Conservation (phyloP, 2,888 invertebrate genomes). For the Trichogramma dendrolimi region DNA sequence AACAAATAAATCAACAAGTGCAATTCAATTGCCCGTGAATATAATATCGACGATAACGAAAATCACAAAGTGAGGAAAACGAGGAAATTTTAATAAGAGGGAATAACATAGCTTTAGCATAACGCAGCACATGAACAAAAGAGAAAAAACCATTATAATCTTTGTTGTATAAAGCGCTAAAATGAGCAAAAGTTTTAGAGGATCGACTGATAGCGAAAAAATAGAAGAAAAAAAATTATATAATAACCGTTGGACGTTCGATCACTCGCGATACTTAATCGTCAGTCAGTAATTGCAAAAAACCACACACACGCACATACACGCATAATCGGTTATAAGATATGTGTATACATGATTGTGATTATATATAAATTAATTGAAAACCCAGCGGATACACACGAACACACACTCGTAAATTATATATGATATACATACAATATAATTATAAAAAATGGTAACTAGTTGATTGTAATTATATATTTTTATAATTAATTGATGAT, state of each 20-base stretch:
- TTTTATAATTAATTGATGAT: constrained; percentile 18
- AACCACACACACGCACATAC: neutral
- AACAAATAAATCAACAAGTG: neutral
- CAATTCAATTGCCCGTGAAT: constrained; percentile 18
- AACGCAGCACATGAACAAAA: constrained; percentile 16
- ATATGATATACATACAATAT: neutral
- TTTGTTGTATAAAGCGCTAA: constrained; percentile 20
- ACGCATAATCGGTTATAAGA: constrained; percentile 1
- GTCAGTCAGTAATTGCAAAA: too few species aligned
- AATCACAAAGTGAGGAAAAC: neutral
- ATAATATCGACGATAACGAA: neutral
- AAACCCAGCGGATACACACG: too few species aligned
- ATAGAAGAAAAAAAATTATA: neutral
- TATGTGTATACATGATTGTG: neutral
- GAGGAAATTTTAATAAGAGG: neutral
- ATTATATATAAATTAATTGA: constrained; percentile 2
- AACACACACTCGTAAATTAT: constrained; percentile 1
- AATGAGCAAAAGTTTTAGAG: constrained; percentile 12
- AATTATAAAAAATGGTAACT: neutral
- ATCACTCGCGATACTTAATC: neutral
- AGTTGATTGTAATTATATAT: constrained; percentile 19
- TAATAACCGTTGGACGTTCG: constrained; percentile 7
- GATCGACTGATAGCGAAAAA: constrained; percentile 9
- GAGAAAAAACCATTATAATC: neutral
- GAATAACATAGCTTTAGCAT: neutral